Evolutionary conservation across 1,140 invertebrate species (phyloP), one percentile per base, ranked within the genome.

Genomic region (Tetragnatha versicolor): DNA sequence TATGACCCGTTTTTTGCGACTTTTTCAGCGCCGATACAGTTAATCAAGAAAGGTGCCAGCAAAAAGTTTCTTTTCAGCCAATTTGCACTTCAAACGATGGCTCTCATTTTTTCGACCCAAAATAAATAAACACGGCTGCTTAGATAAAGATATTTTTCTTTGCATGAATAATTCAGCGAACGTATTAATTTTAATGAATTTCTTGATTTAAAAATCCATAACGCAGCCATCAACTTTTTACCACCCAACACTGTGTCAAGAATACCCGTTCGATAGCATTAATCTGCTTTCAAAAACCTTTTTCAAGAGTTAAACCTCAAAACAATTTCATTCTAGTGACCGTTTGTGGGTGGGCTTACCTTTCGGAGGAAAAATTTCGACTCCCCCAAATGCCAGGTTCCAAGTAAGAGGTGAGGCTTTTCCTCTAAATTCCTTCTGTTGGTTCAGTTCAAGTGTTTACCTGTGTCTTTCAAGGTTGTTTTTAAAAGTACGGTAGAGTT

Each of bases 181-280:
- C 58, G 58, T 75, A 75, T 75, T 75, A 75, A 75, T 75, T 75
- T 75, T 75, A 75, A 75, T 75, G 72, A 63, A 75, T 75, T 75
- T 51, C 58, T 63, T 37, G 45, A 61, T 75, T 75, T 75, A 75
- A 75, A 75, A 75, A 75, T 75, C 55, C 25, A 58, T 60, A 39
- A n/a, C 53, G 25, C 14, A 42, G 53, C 55, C 39, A 42, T 53
- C 49, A 70, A 63, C 29, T 47, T 49, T 45, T 75, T 35, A 25
- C n/a, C 39, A 33, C 9, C 42, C 25, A 75, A 75, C 33, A 63
- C 25, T 75, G 12, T 17, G 39, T 49, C 31, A 49, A 63, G 42
- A 47, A 75, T 75, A n/a, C 53, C 35, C 53, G 69, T 73, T 60
- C 53, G 25, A n/a, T n/a, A n/a, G n/a, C n/a, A n/a, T n/a, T n/a